These are phyloP conservation scores for Harpagoxenus sublaevis DNA, from an alignment of 2,888 invertebrate genomes.

Conservation along the genomic window DNA sequence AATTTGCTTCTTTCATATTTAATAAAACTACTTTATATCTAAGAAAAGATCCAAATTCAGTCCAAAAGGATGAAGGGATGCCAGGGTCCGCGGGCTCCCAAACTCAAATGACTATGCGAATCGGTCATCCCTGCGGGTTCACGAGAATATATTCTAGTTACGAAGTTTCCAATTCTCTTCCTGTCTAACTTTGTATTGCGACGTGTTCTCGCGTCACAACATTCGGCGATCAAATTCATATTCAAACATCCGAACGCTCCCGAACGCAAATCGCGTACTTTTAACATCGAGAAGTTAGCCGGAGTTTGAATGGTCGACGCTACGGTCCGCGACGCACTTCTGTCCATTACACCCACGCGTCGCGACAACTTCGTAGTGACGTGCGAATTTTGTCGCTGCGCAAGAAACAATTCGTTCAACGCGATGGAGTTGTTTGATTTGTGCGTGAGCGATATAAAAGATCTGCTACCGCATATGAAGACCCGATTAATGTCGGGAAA, in stretches of 20 bases:
- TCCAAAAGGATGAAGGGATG: background rate
- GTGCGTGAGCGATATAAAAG: constrained; percentile 46
- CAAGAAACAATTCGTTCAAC: constrained; percentile 10
- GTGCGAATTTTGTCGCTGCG: background rate
- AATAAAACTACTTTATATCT: no score
- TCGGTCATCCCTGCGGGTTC: background rate
- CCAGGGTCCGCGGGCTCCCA: background rate
- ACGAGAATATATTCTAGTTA: background rate
- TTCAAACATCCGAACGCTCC: background rate
- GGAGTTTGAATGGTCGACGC: no score
- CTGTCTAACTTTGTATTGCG: background rate
- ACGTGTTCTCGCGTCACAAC: background rate
- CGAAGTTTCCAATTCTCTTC: background rate
- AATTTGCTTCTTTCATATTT: no score
- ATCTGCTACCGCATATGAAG: constrained; percentile 55
- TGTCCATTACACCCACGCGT: background rate
- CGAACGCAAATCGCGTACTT: background rate
- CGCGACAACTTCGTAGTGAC: background rate
- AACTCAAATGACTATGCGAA: background rate
- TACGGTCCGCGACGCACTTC: background rate
- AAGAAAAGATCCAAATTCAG: background rate
- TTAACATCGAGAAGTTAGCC: background rate
- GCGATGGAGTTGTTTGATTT: constrained; percentile 61
- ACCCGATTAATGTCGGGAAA: constrained; percentile 54
- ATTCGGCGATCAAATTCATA: background rate